Evolutionary conservation across 1,140 invertebrate species (phyloP).

Genomic region (Trypoxylus dichotomus): DNA sequence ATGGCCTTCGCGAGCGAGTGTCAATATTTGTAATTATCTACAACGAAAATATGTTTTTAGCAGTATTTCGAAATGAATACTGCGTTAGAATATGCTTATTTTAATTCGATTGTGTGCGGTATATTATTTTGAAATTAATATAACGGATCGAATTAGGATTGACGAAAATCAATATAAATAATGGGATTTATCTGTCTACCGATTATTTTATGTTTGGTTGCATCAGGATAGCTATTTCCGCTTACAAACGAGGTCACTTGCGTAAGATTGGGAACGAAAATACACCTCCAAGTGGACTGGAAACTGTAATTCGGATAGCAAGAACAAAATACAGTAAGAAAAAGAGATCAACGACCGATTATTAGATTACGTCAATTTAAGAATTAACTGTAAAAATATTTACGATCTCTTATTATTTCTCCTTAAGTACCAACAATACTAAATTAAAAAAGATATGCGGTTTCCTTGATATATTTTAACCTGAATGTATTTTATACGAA

Average conservation of each 20-base stretch:
- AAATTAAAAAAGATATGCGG: not conserved
- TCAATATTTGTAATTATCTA: too few species aligned
- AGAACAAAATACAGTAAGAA: constrained; percentile 20
- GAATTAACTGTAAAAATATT: constrained; percentile 26
- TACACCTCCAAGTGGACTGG: constrained; percentile 28
- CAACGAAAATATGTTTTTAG: too few species aligned
- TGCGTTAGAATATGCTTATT: too few species aligned
- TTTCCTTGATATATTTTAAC: too few species aligned
- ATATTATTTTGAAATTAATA: not conserved
- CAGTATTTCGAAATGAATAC: too few species aligned
- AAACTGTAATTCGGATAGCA: constrained; percentile 28
- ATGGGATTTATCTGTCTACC: constrained; percentile 7
- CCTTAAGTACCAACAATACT: not conserved
- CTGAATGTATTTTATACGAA: not conserved
- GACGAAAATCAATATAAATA: constrained; percentile 5
- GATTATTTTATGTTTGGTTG: constrained; percentile 30
- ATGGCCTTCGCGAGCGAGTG: too few species aligned
- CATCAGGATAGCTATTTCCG: constrained; percentile 26
- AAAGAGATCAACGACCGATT: constrained; percentile 28
- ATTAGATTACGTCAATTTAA: constrained; percentile 18
- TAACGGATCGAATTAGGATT: not conserved
- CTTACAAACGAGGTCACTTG: constrained; percentile 28
- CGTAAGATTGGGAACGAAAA: constrained; percentile 29
- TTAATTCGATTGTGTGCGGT: too few species aligned
- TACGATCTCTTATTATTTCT: not conserved